Evolutionary conservation across 2,113 vertebrate genomes (phyloP), one percentile per base, ranked within the genome.

Genomic region (Parus major): DNA sequence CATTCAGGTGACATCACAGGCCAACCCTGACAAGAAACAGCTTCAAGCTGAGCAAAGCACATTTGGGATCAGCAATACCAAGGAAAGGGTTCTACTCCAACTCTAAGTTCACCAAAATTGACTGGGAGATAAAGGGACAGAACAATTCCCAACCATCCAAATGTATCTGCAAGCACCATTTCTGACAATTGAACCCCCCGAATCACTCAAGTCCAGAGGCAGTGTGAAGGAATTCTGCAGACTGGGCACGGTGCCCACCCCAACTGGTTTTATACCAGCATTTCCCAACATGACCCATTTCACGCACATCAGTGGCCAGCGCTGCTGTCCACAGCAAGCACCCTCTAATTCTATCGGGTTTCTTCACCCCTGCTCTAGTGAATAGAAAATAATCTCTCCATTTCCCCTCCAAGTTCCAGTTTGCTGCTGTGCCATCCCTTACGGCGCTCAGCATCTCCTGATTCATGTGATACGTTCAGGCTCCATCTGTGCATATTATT

Each of bases 401-500:
- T 68, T 79, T 61, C 41, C 69, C 72, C 76, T 71, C 72, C 31
- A 83, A 95, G 84, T 65, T 79, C 4, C 80, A 72, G 66, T 81
- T 86, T 79, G 79, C 91, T 85, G 77, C 42, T 44, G 68, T 59
- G 76, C 93, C 53, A 89, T 86, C 79, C 87, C 76, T 96, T 59
- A 57, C 28, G 39, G 70, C 53, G 1, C 50, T 97, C 69, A 90
- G 70, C 92, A 88, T 17, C 60, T 65, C 63, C 41, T 82, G 47
- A 94, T 70, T 91, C 84, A 82, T 96, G 94, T 1, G 0, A 70
- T 88, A 94, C 35, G 33, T 73, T 95, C 77, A 88, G 88, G 79
- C 82, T 94, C 96, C 97, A 97, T 93, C 89, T 95, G 91, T 95
- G 57, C 50, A 47, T 93, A 82, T 92, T 97, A 95, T 70, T 96